These are phyloP conservation scores for Onychomys torridus DNA, from an alignment of 2,797 vertebrate species.

Conservation along the genomic window DNA sequence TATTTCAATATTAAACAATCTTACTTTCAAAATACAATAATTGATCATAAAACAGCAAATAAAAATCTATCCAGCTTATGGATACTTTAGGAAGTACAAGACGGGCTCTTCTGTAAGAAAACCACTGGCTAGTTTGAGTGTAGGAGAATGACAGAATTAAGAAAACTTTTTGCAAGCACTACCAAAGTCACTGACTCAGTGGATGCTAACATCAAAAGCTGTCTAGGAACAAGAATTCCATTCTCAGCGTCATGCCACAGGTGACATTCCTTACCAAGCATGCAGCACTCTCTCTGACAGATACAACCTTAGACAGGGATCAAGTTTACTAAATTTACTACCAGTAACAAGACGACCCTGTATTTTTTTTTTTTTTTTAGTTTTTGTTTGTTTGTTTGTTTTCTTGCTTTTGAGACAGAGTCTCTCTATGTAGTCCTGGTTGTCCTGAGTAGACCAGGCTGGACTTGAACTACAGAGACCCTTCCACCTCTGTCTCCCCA, in stretches of 20 bases:
- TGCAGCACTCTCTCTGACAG: background rate
- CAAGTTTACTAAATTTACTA: background rate
- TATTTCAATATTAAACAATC: slow-evolving; percentile 24
- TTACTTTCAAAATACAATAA: background rate
- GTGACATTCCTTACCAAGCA: background rate
- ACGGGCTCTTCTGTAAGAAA: background rate
- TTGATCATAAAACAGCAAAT: slow-evolving; percentile 18
- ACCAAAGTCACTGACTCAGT: background rate
- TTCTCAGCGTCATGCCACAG: background rate
- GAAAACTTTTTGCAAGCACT: background rate
- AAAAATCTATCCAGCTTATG: background rate
- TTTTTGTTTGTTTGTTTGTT: background rate
- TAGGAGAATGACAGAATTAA: background rate
- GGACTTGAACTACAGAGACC: background rate
- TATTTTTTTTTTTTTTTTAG: background rate
- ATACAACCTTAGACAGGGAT: slow-evolving; percentile 14
- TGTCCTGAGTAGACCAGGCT: background rate
- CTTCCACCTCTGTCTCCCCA: background rate
- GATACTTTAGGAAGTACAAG: background rate
- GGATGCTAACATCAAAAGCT: background rate
- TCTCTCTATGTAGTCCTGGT: background rate
- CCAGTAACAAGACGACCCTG: background rate
- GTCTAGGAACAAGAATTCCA: background rate
- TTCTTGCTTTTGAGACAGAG: background rate
- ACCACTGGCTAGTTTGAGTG: background rate